Conservation (phyloP, 2,113 vertebrate genomes). For the Chaetodon auriga region DNA sequence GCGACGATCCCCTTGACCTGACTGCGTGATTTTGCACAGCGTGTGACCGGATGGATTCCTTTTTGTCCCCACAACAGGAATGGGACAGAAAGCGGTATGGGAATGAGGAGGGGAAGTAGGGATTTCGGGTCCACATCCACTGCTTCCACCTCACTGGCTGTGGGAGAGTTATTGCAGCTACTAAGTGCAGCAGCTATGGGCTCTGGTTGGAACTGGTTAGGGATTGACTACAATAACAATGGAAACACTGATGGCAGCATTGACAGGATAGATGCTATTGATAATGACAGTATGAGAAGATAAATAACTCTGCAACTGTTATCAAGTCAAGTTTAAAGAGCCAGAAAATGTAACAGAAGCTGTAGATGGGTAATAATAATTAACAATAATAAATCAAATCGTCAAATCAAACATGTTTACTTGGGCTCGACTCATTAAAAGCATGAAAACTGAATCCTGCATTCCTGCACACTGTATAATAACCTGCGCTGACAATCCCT, state of each 20-base stretch:
- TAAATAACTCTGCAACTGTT: background rate
- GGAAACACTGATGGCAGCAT: background rate
- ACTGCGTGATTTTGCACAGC: slow-evolving; percentile 70
- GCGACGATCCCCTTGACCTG: slow-evolving; percentile 59
- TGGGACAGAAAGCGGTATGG: slow-evolving; percentile 60
- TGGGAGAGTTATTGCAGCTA: slow-evolving; percentile 78
- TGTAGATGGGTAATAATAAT: too few relatives aligned
- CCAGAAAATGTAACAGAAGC: background rate
- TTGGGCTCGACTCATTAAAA: background rate
- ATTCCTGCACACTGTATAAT: background rate
- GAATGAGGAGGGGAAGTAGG: slow-evolving; percentile 74
- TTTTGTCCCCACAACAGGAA: slow-evolving; percentile 73
- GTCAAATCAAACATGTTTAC: background rate
- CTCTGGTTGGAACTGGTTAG: slow-evolving; percentile 33
- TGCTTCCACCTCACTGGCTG: slow-evolving; percentile 66
- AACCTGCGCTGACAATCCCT: background rate
- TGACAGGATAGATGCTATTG: slow-evolving; percentile 1
- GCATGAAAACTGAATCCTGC: background rate
- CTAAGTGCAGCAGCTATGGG: slow-evolving; percentile 41
- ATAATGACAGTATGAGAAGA: background rate
- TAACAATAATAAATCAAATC: too few relatives aligned
- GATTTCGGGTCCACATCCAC: slow-evolving; percentile 67
- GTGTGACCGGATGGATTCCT: slow-evolving; percentile 81
- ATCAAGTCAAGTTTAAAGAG: background rate
- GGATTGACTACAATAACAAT: slow-evolving; percentile 36